Base-by-base conservation (phyloP, 2,113 vertebrate species). In the Carassius auratus region DNA sequence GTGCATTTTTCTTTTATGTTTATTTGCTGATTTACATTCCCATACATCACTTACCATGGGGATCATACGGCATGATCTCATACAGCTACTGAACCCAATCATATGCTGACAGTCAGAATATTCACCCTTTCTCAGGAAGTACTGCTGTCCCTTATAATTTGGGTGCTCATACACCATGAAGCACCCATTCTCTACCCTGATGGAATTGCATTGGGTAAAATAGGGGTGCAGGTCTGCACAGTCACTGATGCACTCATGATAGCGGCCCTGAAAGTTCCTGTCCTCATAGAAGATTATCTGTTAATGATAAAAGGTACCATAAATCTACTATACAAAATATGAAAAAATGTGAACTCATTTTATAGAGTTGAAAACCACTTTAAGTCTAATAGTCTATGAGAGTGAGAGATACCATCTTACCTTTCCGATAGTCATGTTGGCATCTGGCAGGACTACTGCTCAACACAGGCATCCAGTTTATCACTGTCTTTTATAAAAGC, bases 201-300 rank as follows among this genome's bases (percentile, higher is more conserved):
- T 93, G 84, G 94, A 95, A 87, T 93, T 94, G 62, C 94, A 94
- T 8, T 88, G 89, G 88, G 88, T 94, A 80, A 92, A 95, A 89
- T 94, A 93, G 23, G 92, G 91, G 89, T 94, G 90, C 8, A 95
- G 91, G 87, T 95, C 93, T 13, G 93, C 91, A 75, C 90, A 92
- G 90, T 95, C 93, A 3, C 90, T 92, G 89, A 87, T 91, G 91
- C 93, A 93, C 92, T 95, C 95, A 91, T 95, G 94, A 89, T 91
- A 93, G 84, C 93, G 93, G 83, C 94, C 94, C 93, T 94, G 93
- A 91, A 95, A 93, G 90, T 94, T 94, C 88, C 86, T 94, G 1
- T 95, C 94, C 91, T 95, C 93, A 74, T 94, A 95, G 77, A 94
- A 94, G 83, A 89, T 36, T 50, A 94, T 91, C 93, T 95, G 85